Evolutionary conservation across 2,797 vertebrate genomes (phyloP).

Genomic region (Anguilla anguilla): DNA sequence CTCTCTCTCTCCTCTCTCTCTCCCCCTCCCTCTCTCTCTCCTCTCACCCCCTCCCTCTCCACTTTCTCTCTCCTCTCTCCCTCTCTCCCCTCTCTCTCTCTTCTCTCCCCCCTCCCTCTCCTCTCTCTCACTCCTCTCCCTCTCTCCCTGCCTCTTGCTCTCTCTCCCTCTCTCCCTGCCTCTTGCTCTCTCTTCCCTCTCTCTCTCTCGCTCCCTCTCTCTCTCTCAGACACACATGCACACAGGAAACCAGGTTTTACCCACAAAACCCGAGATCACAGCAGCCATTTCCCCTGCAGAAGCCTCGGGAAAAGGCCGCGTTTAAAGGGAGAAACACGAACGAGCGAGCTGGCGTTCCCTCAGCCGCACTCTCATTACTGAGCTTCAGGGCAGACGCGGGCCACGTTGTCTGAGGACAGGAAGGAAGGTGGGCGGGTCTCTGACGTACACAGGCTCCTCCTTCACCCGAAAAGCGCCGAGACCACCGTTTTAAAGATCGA

Average conservation of each 20-base stretch:
- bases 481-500: not conserved
- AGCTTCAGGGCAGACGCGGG: not conserved
- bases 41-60: not conserved
- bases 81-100: not conserved
- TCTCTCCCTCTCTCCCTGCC: not conserved
- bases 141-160: not conserved
- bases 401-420: not conserved
- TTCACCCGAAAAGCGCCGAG: no score
- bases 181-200: no score
- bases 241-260: not conserved
- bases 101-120: not conserved
- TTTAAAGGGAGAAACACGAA: not conserved
- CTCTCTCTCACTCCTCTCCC: not conserved
- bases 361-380: not conserved
- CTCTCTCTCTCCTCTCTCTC: not conserved
- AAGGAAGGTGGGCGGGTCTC: not conserved
- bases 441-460: not conserved
- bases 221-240: not conserved
- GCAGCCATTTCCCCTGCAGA: not conserved
- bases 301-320: not conserved
- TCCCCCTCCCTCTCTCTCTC: not conserved
- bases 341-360: not conserved
- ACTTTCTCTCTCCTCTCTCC: not conserved
- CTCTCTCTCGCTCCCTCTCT: not conserved
- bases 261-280: not conserved